Conservation (phyloP, 2,113 vertebrate species). For the Brachionichthys hirsutus region DNA sequence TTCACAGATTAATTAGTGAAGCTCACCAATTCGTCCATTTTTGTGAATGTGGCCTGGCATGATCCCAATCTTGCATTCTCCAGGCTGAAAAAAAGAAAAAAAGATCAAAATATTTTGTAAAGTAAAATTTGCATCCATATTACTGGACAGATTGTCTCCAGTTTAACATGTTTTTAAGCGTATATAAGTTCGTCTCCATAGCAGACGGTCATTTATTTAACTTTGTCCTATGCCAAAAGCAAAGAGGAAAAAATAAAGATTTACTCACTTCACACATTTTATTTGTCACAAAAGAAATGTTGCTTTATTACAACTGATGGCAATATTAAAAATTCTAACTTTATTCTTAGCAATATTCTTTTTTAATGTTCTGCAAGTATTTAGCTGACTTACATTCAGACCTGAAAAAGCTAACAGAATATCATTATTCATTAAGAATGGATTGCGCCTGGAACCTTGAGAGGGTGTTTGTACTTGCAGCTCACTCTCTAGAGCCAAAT, state of each 20-base stretch:
- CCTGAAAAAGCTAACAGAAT: slow-evolving; percentile 6
- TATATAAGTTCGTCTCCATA: too few species aligned
- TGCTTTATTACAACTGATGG: too few species aligned
- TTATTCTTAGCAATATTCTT: too few species aligned
- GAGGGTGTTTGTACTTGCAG: slow-evolving; percentile 4
- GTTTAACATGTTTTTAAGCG: background rate
- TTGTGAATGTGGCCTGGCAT: slow-evolving; percentile 99
- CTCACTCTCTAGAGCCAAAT: too few species aligned
- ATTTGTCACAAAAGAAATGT: too few species aligned
- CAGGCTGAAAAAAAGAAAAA: slow-evolving; percentile 84
- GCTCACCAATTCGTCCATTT: slow-evolving; percentile 96
- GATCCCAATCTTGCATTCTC: slow-evolving; percentile 99
- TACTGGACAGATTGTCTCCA: too few species aligned
- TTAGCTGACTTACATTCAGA: background rate
- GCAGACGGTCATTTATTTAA: background rate
- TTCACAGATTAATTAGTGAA: background rate
- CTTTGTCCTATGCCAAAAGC: too few species aligned
- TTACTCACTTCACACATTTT: too few species aligned
- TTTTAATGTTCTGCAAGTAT: too few species aligned
- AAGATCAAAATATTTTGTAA: background rate
- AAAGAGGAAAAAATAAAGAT: too few species aligned
- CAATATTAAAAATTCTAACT: too few species aligned
- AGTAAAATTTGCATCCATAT: too few species aligned
- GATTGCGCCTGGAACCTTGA: background rate
- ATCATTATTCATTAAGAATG: slow-evolving; percentile 15